These are phyloP conservation scores for Anorthoa munda DNA, from an alignment of 2,888 invertebrate species.

Conservation along the genomic window DNA sequence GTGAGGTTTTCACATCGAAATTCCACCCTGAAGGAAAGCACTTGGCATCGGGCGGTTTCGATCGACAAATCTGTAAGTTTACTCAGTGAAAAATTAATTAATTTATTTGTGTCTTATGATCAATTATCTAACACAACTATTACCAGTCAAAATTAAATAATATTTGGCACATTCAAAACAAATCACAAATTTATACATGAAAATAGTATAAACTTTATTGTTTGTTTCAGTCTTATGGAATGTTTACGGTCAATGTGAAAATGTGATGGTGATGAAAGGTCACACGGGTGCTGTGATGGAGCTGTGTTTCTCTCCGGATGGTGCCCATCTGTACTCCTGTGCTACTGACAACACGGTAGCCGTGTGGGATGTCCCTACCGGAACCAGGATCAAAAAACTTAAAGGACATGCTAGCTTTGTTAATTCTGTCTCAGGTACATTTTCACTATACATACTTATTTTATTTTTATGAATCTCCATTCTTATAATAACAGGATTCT, in stretches of 20 bases:
- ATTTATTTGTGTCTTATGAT: too few relatives aligned
- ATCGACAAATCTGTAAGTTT: conserved; percentile 97
- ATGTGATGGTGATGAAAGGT: conserved; percentile 97
- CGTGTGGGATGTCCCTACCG: conserved; percentile 98
- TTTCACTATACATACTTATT: background rate
- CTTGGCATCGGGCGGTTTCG: conserved; percentile 98
- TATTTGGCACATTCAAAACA: background rate
- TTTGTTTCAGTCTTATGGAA: conserved; percentile 95
- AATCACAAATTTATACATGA: background rate
- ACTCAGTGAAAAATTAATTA: background rate
- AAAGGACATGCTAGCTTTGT: conserved; percentile 96
- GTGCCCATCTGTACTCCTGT: conserved; percentile 96
- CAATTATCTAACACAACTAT: background rate
- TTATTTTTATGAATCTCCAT: background rate
- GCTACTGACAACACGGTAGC: conserved; percentile 98
- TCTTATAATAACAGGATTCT: too few relatives aligned
- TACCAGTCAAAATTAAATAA: background rate
- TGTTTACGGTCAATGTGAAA: conserved; percentile 99
- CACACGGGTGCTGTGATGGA: conserved; percentile 99
- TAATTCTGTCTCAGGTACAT: conserved; percentile 92
- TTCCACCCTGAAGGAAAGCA: conserved; percentile 99
- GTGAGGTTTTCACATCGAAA: conserved; percentile 97
- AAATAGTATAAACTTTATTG: background rate
- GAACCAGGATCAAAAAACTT: conserved; percentile 96
- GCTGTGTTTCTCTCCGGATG: conserved; percentile 96